These are phyloP conservation scores for Drosophila falleni DNA, from an alignment of 2,888 invertebrate genomes.

Conservation along the genomic window DNA sequence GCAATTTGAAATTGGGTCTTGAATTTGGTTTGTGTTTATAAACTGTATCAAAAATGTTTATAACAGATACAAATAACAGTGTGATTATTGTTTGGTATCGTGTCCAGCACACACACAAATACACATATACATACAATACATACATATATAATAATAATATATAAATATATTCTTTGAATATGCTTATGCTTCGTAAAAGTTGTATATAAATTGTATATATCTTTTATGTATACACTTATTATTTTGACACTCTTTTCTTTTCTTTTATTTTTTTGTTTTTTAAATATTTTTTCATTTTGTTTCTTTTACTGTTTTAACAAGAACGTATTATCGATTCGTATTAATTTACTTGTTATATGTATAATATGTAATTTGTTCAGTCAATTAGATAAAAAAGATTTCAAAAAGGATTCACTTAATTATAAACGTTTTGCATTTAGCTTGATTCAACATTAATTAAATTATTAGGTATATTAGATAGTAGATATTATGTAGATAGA, in stretches of 20 bases:
- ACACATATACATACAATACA: conserved; percentile 39
- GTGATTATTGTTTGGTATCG: conserved; percentile 40
- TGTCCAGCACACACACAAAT: conserved; percentile 22
- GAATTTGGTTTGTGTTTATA: conserved; percentile 32
- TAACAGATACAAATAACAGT: conserved; percentile 67
- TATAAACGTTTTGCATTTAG: conserved; percentile 43
- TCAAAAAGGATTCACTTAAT: conserved; percentile 79
- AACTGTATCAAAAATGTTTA: conserved; percentile 67
- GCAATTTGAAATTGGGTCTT: conserved; percentile 14
- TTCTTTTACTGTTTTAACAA: conserved; percentile 54
- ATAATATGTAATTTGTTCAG: conserved; percentile 77
- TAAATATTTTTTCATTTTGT: conserved; percentile 12
- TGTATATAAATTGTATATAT: conserved; percentile 76
- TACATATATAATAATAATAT: conserved; percentile 57
- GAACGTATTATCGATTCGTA: conserved; percentile 73
- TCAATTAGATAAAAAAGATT: conserved; percentile 79
- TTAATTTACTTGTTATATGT: conserved; percentile 60
- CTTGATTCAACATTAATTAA: conserved; percentile 57
- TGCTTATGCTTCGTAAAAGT: conserved; percentile 68
- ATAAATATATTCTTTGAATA: conserved; percentile 71
- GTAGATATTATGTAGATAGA: conserved; percentile 26
- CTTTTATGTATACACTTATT: conserved; percentile 48
- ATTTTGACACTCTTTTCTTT: conserved; percentile 50
- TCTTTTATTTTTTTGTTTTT: conserved; percentile 15
- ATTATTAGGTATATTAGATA: conserved; percentile 39